A percentile compares a stretch with the other conserved stretches of the same genome.
Conservation (phyloP, 2,113 vertebrate species). For the Hypanus sabinus region DNA sequence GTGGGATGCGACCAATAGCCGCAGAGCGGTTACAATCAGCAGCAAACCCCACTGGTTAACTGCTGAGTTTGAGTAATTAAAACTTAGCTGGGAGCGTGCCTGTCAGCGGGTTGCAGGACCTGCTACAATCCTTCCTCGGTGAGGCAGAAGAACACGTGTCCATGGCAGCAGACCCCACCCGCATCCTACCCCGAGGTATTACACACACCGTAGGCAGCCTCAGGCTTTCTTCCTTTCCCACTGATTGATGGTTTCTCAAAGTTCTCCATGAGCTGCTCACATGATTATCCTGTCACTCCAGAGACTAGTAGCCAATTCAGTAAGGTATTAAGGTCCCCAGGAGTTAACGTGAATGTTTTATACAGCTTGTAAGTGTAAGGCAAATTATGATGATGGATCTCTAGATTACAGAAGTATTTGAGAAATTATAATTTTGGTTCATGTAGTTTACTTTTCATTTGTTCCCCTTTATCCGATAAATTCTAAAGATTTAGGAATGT, state of each 20-base stretch:
- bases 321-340: neutral
- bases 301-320: neutral
- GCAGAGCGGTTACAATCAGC: no score
- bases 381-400: neutral
- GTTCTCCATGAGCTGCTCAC: neutral
- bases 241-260: neutral
- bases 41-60: no score
- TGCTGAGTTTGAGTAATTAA: no score
- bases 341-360: neutral
- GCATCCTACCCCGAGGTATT: no score
- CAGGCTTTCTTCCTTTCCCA: neutral
- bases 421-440: neutral
- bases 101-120: no score
- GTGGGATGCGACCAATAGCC: no score
- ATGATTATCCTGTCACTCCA: neutral
- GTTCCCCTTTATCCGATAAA: neutral
- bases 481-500: neutral
- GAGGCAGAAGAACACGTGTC: no score
- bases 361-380: neutral
- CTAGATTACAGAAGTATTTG: neutral
- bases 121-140: no score
- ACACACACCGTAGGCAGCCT: no score
- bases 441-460: neutral
- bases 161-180: no score
- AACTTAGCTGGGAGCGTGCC: no score